Base-by-base conservation (phyloP, 30 jellyfish, hydroid and myxozoan genomes). In the Hydra vulgaris region DNA sequence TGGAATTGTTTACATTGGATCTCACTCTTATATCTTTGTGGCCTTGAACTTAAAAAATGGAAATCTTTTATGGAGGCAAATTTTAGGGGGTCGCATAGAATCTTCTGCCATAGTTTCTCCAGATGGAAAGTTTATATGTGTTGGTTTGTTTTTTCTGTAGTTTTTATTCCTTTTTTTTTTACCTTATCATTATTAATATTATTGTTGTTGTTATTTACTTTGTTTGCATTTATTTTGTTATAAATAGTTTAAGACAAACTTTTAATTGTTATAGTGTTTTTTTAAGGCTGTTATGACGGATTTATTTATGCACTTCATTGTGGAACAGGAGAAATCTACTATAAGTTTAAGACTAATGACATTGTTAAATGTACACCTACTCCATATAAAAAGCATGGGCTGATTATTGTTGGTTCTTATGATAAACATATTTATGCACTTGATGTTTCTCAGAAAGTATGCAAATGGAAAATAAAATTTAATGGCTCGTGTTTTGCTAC, bases 231-330 rank as follows among this genome's bases (percentile, higher is more conserved):
- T n/a, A n/a, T n/a, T n/a, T n/a, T n/a, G n/a, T n/a, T n/a, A n/a
- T n/a, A n/a, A n/a, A n/a, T n/a, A n/a, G n/a, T n/a, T n/a, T n/a
- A n/a, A n/a, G n/a, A n/a, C n/a, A n/a, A n/a, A n/a, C n/a, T n/a
- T n/a, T n/a, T n/a, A n/a, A n/a, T n/a, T n/a, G n/a, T n/a, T 40
- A 40, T 12, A 40, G 12, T 40, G 12, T 40, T 40, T 40, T 5
- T 40, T 40, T 3, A 3, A 89, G 97, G 97, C 16, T 89, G 97
- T 82, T 82, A 89, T 70, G 97, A 89, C 74, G 80, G 84, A 21
- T 55, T 7, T 23, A 61, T 89, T 18, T 89, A 89, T 87, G 71
- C 86, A 23, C 78, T 89, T 21, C 66, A 89, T 52, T 74, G 84
- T 19, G 15, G 21, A 15, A 52, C 82, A 53, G 97, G 97, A 1